A percentile compares a stretch with the other conserved stretches of the same genome.
These are phyloP conservation scores for Elachura formosa DNA, from an alignment of 2,113 vertebrate species.

Conservation along the genomic window DNA sequence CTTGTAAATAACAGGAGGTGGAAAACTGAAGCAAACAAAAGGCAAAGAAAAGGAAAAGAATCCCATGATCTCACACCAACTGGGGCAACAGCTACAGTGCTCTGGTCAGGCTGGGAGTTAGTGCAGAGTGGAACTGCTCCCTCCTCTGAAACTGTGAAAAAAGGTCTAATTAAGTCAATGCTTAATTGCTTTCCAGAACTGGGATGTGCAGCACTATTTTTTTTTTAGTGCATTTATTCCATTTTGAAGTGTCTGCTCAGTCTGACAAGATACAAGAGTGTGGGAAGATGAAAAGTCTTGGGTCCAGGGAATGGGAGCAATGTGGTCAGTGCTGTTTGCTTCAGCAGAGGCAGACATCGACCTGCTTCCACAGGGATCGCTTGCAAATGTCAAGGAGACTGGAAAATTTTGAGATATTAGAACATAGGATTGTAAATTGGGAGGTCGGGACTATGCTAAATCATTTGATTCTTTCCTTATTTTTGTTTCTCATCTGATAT, in stretches of 20 bases:
- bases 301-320: neutral
- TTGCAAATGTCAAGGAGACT: conserved; percentile 11
- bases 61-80: neutral
- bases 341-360: neutral
- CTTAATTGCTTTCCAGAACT: neutral
- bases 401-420: neutral
- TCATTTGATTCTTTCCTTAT: neutral
- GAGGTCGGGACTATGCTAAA: neutral
- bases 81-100: neutral
- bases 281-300: neutral
- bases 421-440: neutral
- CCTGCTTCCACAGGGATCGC: neutral
- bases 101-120: neutral
- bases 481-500: conserved; percentile 6
- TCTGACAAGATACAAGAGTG: neutral
- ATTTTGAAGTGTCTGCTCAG: neutral
- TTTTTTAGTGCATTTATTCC: neutral
- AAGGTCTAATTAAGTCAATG: neutral
- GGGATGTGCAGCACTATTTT: neutral
- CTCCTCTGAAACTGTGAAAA: neutral
- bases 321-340: neutral
- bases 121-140: neutral
- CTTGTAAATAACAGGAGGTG: conserved; percentile 36
- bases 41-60: neutral
- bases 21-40: conserved; percentile 40